These are phyloP conservation scores for Lepus townsendii DNA, from an alignment of 2,797 vertebrate species.

Conservation along the genomic window DNA sequence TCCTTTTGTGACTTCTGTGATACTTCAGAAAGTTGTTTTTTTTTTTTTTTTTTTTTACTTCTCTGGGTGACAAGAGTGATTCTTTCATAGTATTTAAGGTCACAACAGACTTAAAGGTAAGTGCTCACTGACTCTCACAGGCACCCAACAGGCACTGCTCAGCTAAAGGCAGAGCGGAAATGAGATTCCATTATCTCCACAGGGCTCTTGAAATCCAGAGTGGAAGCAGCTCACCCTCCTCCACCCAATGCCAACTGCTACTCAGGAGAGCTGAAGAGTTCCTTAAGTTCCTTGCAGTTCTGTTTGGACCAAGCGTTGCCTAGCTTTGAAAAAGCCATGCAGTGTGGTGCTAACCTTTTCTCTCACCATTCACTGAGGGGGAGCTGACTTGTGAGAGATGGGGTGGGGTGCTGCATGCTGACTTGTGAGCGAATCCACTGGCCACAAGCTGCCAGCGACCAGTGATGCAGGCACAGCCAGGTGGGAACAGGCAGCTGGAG, in stretches of 20 bases:
- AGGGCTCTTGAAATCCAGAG: not conserved
- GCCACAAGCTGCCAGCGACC: not conserved
- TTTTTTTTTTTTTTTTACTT: not conserved
- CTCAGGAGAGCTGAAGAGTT: not conserved
- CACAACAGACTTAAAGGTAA: not conserved
- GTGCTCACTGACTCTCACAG: not conserved
- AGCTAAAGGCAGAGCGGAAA: not conserved
- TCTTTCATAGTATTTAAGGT: not conserved
- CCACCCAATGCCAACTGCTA: not conserved
- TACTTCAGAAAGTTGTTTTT: not conserved
- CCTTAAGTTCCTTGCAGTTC: not conserved
- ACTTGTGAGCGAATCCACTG: not conserved
- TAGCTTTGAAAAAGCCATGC: not conserved
- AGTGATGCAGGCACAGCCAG: not conserved
- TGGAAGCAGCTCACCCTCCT: not conserved
- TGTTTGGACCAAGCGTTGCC: not conserved
- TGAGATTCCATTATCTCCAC: not conserved
- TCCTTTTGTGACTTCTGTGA: not conserved
- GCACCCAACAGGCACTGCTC: not conserved
- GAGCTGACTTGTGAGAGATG: not conserved
- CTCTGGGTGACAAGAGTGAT: not conserved
- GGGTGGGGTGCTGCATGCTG: not conserved
- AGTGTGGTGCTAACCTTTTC: not conserved
- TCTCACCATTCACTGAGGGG: not conserved
- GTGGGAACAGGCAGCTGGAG: not conserved